These are phyloP conservation scores for Allygus modestus DNA, from an alignment of 2,888 invertebrate species.

Conservation along the genomic window DNA sequence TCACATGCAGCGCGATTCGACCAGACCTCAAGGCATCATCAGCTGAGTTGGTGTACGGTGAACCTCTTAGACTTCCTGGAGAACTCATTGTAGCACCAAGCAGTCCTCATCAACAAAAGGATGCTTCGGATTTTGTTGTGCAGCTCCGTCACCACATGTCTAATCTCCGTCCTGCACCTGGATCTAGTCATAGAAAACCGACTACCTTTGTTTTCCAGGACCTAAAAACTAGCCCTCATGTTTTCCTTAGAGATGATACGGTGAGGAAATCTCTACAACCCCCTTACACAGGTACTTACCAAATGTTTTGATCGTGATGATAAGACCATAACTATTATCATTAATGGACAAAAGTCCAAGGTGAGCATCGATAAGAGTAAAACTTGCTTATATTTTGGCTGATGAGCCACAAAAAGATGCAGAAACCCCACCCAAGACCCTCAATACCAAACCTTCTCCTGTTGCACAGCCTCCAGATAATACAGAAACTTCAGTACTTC, in stretches of 20 bases:
- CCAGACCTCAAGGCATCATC: conserved; percentile 41
- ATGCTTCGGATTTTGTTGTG: conserved; percentile 17
- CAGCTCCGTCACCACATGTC: not conserved
- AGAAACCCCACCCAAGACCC: too few species aligned
- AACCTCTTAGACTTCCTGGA: conserved; percentile 24
- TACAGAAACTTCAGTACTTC: too few species aligned
- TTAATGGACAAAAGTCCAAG: not conserved
- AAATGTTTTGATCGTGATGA: conserved; percentile 39
- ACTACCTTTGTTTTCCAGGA: not conserved
- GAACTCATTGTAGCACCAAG: not conserved
- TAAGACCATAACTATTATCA: not conserved
- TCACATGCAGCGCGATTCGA: conserved; percentile 26
- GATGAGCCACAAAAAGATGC: too few species aligned
- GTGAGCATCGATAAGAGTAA: not conserved
- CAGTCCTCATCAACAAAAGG: not conserved
- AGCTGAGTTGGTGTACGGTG: conserved; percentile 59
- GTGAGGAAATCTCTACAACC: conserved; percentile 53
- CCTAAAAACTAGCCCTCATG: conserved; percentile 53
- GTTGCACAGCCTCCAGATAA: too few species aligned
- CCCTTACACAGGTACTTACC: conserved; percentile 57
- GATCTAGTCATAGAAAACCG: not conserved
- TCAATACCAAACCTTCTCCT: too few species aligned
- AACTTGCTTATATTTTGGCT: not conserved
- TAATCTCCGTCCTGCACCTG: not conserved
- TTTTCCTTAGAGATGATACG: conserved; percentile 63